Base-by-base conservation (phyloP, 2,797 vertebrate genomes). In the Ctenopoma kingsleyae region DNA sequence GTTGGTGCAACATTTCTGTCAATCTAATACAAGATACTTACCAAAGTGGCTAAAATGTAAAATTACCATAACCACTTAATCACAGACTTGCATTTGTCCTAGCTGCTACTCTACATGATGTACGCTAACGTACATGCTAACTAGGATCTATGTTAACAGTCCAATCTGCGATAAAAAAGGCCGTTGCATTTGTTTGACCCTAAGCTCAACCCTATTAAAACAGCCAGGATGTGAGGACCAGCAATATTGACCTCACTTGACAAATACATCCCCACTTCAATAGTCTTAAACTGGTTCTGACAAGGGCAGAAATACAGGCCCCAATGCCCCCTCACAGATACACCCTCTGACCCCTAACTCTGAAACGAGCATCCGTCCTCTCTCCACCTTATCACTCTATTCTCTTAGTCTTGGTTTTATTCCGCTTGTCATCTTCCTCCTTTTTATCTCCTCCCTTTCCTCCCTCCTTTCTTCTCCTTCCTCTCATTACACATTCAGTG, bases 401-500 rank as follows among this genome's bases (percentile, higher is more conserved):
- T 41, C 65, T 70, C 49, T 38, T 64, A 52, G 46, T 75, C 35
- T 27, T 54, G 56, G 49, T 84, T 83, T 78, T 67, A 76, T 72
- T 54, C 51, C 60, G 43, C 62, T 74, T 61, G 78, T 67, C 64
- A 70, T 71, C 27, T 52, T 50, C 70, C 41, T 19, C 48, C 38
- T 81, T 70, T 76, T 76, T 77, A 65, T 83, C 82, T 71, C 54
- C 56, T 5, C 23, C 47, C 16, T 25, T 68, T 20, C 23, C 32
- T 59, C 70, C 62, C 67, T 70, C 68, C 59, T 54, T 44, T 61
- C 16, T 19, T 69, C 47, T 27, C 53, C 32, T 51, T 53, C 41
- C 3, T 27, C 83, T 93, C 92, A 95, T 96, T 95, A 94, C 89
- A 91, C 92, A 96, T 96, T 95, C 95, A 87, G 81, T 89, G 90